Percentiles rank a stretch among this genome's conserved stretches.
phyloP scores from a whole-genome alignment of 2,888 invertebrate species.

The Arge pagana region DNA sequence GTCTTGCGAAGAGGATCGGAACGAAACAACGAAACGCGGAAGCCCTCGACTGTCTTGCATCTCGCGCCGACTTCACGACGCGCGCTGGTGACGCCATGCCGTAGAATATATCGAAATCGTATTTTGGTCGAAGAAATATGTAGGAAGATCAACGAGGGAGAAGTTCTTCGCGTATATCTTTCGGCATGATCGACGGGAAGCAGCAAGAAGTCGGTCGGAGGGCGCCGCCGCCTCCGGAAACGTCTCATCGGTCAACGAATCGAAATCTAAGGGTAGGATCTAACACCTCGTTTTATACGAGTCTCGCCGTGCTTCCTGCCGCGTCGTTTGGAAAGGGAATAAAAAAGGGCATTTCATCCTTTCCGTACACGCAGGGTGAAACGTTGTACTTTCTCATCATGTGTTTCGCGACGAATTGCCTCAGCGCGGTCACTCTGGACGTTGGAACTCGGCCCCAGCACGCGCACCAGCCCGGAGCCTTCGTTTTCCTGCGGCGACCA shows the following conservation, averaged over 20 bases:
- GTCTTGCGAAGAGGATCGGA: not conserved
- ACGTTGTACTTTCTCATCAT: conserved; percentile 37
- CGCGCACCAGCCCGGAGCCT: conserved; percentile 28
- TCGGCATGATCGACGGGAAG: conserved; percentile 6
- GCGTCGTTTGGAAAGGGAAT: not conserved
- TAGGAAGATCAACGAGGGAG: not conserved
- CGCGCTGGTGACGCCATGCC: not conserved
- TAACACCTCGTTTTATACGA: not conserved
- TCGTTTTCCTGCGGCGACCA: conserved; percentile 2
- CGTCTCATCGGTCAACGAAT: not conserved
- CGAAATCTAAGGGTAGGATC: conserved; percentile 2
- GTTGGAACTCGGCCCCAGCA: conserved; percentile 35
- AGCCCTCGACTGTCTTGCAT: not conserved
- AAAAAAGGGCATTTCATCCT: not conserved
- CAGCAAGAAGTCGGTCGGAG: conserved; percentile 3
- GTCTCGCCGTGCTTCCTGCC: not conserved
- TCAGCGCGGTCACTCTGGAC: conserved; percentile 42
- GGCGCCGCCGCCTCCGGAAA: not conserved
- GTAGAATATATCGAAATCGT: not conserved
- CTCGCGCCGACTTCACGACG: not conserved
- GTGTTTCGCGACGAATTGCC: conserved; percentile 40
- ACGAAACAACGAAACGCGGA: not conserved
- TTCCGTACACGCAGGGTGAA: conserved; percentile 30
- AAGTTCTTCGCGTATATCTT: not conserved
- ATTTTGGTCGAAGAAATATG: not conserved